Evolutionary conservation across 2,888 invertebrate genomes (phyloP), one percentile per base, ranked within the genome.

Genomic region (Drosophila neonasuta): DNA sequence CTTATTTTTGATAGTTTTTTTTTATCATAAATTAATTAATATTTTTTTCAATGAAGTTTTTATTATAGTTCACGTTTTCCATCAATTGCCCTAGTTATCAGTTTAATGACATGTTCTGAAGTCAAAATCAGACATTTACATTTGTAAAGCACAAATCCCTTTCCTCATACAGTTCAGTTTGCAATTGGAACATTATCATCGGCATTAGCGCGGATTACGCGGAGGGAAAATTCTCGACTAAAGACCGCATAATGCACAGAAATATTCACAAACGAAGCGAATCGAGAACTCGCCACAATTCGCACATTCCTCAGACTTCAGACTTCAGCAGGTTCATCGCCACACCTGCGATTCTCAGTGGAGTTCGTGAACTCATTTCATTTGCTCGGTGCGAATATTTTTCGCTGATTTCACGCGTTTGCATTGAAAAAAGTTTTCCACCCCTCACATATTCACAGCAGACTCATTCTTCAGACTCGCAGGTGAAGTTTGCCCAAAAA

Each of bases 391-490:
- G 66, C 59, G 72, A 71, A 74, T 74, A 68, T 59, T 74, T 63
- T 63, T 62, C 56, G 62, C 64, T 65, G 68, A 74, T 74, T 74
- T 74, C 60, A 64, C 64, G 65, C 64, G 44, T 65, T 78, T 68
- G 46, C 73, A 48, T 39, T 71, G 62, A 50, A 42, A 67, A 69
- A 55, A 72, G 49, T 74, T 74, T 71, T 68, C 58, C 62, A 68
- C 79, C 73, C 34, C 54, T 32, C 55, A 50, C 44, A 59, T 34
- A 57, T 54, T 60, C n/a, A 34, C 10, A 6, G 32, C 10, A 3
- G 8, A 9, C 58, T 48, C 71, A 9, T 45, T 41, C 56, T 49
- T 45, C 39, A 10, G 29, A 17, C 20, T 34, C 34, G 15, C 29
- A 29, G n/a, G 9, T 34, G 13, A 52, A 63, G 41, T 49, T 34